Percentiles rank a stretch among this genome's conserved stretches.
Evolutionary conservation across 2,113 vertebrate species (phyloP).

Genomic region (Mesocricetus auratus): DNA sequence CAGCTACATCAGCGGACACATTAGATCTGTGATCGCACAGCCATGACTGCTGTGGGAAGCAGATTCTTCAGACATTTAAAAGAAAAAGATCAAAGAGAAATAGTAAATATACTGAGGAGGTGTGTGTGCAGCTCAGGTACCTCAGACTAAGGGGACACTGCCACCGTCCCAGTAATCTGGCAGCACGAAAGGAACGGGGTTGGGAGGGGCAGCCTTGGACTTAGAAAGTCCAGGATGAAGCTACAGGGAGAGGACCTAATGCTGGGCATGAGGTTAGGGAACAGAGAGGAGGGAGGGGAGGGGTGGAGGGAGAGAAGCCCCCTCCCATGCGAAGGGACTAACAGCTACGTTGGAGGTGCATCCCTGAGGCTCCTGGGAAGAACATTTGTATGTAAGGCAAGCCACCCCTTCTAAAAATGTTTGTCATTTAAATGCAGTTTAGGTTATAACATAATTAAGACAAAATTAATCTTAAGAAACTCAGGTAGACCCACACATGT

Average conservation of each 20-base stretch:
- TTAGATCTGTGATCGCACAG: background rate
- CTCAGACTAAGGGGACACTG: background rate
- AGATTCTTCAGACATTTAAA: slow-evolving; percentile 17
- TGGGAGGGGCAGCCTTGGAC: background rate
- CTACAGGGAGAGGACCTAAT: background rate
- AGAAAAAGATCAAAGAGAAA: background rate
- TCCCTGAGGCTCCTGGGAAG: background rate
- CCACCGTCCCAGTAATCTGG: background rate
- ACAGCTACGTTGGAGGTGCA: background rate
- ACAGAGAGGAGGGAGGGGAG: background rate
- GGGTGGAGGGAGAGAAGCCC: background rate
- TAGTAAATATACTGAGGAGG: background rate
- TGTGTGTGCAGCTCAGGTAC: background rate
- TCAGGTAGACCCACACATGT: background rate
- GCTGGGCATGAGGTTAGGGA: background rate
- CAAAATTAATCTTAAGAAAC: background rate
- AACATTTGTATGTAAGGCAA: background rate
- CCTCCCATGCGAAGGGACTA: fast-evolving
- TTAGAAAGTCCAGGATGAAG: background rate
- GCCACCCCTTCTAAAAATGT: background rate
- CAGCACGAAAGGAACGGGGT: background rate
- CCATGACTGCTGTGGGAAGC: background rate
- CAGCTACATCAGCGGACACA: background rate
- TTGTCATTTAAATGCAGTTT: slow-evolving; percentile 18
- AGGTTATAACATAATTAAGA: background rate